Percentiles rank a stretch among this genome's conserved stretches.
phyloP scores from a whole-genome alignment of 64 coral and sea anemone species.

The Trachythela sp. region DNA sequence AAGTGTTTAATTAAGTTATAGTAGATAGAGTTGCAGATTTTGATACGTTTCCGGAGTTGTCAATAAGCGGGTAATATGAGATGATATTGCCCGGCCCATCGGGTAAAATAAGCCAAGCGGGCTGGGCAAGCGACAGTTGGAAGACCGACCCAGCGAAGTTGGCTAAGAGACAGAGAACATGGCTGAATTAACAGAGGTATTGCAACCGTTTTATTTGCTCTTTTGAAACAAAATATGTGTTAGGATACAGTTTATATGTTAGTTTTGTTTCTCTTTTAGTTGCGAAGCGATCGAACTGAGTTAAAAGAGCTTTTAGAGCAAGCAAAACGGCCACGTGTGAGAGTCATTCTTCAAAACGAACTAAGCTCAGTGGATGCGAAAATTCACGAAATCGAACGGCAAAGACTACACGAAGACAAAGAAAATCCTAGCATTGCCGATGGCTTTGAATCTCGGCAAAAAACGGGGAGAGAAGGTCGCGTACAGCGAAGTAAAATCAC shows the following conservation, averaged over 20 bases:
- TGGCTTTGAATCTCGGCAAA: not conserved
- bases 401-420: not conserved
- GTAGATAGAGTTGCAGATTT: not conserved
- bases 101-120: not conserved
- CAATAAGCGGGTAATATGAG: slow-evolving; percentile 7
- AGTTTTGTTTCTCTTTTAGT: not conserved
- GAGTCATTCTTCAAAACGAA: slow-evolving; percentile 6
- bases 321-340: slow-evolving; percentile 14
- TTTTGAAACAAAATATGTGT: not conserved
- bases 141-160: not conserved
- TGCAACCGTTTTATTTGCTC: not conserved
- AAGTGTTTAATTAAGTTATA: not conserved
- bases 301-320: not conserved
- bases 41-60: slow-evolving; percentile 3
- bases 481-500: slow-evolving; percentile 23
- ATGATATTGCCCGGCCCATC: slow-evolving; percentile 4
- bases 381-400: not conserved
- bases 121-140: not conserved
- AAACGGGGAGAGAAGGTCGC: not conserved
- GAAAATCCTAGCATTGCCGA: not conserved
- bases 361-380: not conserved
- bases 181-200: slow-evolving; percentile 8
- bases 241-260: not conserved
- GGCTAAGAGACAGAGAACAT: not conserved
- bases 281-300: not conserved